Conservation (phyloP, 2,888 invertebrate species). For the Sminthurides aquaticus region DNA sequence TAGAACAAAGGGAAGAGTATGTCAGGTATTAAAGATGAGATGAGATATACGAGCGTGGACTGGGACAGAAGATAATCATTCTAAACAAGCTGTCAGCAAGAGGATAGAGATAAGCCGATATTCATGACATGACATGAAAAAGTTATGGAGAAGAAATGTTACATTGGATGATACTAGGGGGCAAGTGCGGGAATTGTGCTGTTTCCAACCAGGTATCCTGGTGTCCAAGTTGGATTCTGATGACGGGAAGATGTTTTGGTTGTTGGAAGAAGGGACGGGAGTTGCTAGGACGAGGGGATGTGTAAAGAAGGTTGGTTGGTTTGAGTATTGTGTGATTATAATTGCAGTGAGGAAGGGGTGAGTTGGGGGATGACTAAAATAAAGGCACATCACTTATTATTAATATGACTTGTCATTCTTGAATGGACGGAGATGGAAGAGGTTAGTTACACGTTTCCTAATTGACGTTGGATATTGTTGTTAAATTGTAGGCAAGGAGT, state of each 20-base stretch:
- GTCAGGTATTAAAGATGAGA: background rate
- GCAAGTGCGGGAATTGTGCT: no score
- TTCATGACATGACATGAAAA: conserved; percentile 18
- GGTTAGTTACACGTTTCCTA: background rate
- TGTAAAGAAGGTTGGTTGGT: no score
- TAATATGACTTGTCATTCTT: background rate
- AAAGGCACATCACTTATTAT: background rate
- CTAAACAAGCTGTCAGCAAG: conserved; percentile 20
- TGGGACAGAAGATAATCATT: conserved; percentile 23
- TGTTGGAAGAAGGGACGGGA: no score
- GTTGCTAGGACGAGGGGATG: no score
- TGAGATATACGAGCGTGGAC: conserved; percentile 1
- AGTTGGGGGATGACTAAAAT: background rate
- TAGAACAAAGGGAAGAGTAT: background rate
- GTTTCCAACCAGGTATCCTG: no score
- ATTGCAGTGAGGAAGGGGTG: no score
- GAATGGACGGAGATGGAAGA: background rate
- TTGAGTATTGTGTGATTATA: no score
- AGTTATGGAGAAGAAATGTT: background rate
- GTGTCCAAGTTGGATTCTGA: no score
- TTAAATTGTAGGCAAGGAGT: background rate
- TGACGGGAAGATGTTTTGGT: no score
- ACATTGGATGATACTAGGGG: no score
- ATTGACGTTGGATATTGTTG: background rate
- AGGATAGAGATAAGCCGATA: conserved; percentile 22